These are phyloP conservation scores for Ypsolopha sequella DNA, from an alignment of 2,888 invertebrate species.

Conservation along the genomic window DNA sequence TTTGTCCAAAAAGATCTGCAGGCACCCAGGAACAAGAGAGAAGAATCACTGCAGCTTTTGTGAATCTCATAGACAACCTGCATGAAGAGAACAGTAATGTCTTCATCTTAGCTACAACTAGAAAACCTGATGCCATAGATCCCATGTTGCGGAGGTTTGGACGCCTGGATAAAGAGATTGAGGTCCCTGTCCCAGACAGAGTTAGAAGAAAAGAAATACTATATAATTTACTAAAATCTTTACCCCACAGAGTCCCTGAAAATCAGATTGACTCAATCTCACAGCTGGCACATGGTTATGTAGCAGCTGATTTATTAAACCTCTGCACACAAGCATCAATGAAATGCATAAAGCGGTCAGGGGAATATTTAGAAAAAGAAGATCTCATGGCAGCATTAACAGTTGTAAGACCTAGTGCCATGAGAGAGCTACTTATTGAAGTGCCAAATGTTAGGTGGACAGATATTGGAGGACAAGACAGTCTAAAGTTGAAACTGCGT, in stretches of 20 bases:
- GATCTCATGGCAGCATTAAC: slow-evolving; percentile 76
- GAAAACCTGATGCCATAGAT: slow-evolving; percentile 82
- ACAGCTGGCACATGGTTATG: slow-evolving; percentile 87
- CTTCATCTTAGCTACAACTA: slow-evolving; percentile 83
- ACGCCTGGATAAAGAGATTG: slow-evolving; percentile 84
- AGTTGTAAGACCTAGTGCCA: slow-evolving; percentile 87
- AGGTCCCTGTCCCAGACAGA: slow-evolving; percentile 81
- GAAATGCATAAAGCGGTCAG: slow-evolving; percentile 65
- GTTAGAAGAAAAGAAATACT: slow-evolving; percentile 77
- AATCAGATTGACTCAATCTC: slow-evolving; percentile 75
- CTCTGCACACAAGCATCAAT: slow-evolving; percentile 81
- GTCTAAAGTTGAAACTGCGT: slow-evolving; percentile 85
- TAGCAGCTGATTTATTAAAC: slow-evolving; percentile 87
- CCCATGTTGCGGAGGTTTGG: slow-evolving; percentile 82
- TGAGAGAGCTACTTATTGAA: slow-evolving; percentile 90
- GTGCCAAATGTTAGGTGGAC: slow-evolving; percentile 91
- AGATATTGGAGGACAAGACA: slow-evolving; percentile 93
- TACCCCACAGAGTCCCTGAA: slow-evolving; percentile 66
- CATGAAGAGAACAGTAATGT: slow-evolving; percentile 63
- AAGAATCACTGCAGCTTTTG: slow-evolving; percentile 77
- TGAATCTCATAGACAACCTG: slow-evolving; percentile 72
- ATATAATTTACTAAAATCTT: slow-evolving; percentile 68
- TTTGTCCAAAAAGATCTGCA: slow-evolving; percentile 76
- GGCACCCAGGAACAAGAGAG: slow-evolving; percentile 77
- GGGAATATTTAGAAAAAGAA: slow-evolving; percentile 39